These are phyloP conservation scores for Prostheceraeus crozeri DNA, from an alignment of 2,888 invertebrate species.

Conservation along the genomic window DNA sequence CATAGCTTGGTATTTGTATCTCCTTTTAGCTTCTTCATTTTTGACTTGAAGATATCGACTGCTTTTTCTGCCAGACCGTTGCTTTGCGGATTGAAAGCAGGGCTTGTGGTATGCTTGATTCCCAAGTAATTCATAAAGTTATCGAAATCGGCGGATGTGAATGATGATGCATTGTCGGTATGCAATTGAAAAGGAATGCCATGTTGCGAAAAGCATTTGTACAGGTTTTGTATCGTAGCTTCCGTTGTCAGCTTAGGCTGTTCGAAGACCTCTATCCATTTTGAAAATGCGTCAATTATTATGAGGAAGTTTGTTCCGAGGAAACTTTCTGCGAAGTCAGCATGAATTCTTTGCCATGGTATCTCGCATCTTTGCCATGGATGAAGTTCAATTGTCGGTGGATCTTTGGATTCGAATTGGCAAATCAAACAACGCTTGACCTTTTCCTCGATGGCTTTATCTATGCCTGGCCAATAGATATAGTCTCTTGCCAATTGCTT, in stretches of 20 bases:
- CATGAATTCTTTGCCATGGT: constrained; percentile 26
- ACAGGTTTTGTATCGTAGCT: constrained; percentile 1
- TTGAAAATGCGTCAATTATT: constrained; percentile 25
- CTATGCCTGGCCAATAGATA: constrained; percentile 26
- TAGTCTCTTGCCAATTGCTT: constrained; percentile 24
- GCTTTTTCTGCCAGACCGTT: constrained; percentile 33
- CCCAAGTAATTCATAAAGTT: not conserved
- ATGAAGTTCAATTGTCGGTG: constrained; percentile 8
- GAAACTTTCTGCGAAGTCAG: constrained; percentile 27
- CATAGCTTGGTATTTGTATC: not conserved
- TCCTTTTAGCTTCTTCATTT: constrained; percentile 16
- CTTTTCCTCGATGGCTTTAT: constrained; percentile 22
- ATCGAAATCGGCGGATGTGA: constrained; percentile 15
- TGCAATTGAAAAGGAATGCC: constrained; percentile 20
- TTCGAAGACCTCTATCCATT: constrained; percentile 24
- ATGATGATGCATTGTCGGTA: constrained; percentile 23
- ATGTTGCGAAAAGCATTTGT: constrained; percentile 23
- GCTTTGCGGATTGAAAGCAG: constrained; percentile 19
- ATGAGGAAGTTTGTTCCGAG: constrained; percentile 5
- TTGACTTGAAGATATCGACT: constrained; percentile 16
- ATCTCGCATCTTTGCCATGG: constrained; percentile 25
- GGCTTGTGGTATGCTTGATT: constrained; percentile 18
- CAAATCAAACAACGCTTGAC: not conserved
- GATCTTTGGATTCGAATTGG: not conserved
- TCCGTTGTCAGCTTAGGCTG: constrained; percentile 2